phyloP scores from a whole-genome alignment of 2,888 invertebrate species.

The Dorcus parallelipipedus region DNA sequence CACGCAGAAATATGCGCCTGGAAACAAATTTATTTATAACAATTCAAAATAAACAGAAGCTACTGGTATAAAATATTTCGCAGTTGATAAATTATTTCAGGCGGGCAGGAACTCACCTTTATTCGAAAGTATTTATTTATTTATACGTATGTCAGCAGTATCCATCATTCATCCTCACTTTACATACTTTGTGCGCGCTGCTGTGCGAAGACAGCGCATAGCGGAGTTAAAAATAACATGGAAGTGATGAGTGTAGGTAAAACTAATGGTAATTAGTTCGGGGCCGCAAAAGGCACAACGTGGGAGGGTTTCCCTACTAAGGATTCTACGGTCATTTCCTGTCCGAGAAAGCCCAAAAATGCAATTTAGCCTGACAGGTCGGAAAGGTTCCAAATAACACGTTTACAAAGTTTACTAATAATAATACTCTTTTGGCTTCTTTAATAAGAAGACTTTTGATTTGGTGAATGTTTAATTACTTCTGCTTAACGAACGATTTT shows the following conservation, averaged over 20 bases:
- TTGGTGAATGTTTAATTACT: background rate
- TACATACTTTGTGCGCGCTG: background rate
- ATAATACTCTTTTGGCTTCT: background rate
- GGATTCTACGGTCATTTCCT: conserved; percentile 29
- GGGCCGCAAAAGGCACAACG: conserved; percentile 16
- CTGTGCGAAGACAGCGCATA: conserved; percentile 4
- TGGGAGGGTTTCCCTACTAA: conserved; percentile 22
- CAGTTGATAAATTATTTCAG: conserved; percentile 2
- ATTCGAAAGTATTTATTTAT: conserved; percentile 7
- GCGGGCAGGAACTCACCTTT: conserved; percentile 2
- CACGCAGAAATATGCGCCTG: background rate
- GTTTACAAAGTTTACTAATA: background rate
- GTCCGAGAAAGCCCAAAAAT: conserved; percentile 29
- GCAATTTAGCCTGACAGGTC: conserved; percentile 28
- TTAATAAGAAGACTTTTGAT: background rate
- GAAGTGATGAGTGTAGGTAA: conserved; percentile 21
- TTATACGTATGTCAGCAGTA: conserved; percentile 5
- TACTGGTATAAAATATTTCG: background rate
- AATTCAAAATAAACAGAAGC: background rate
- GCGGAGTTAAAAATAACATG: conserved; percentile 19
- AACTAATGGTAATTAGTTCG: conserved; percentile 25
- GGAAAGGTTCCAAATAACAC: conserved; percentile 17
- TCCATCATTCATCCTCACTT: conserved; percentile 8
- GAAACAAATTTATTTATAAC: background rate
- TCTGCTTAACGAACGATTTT: background rate